Base-by-base conservation (phyloP, 2,797 vertebrate genomes). In the Megalops cyprinoides region DNA sequence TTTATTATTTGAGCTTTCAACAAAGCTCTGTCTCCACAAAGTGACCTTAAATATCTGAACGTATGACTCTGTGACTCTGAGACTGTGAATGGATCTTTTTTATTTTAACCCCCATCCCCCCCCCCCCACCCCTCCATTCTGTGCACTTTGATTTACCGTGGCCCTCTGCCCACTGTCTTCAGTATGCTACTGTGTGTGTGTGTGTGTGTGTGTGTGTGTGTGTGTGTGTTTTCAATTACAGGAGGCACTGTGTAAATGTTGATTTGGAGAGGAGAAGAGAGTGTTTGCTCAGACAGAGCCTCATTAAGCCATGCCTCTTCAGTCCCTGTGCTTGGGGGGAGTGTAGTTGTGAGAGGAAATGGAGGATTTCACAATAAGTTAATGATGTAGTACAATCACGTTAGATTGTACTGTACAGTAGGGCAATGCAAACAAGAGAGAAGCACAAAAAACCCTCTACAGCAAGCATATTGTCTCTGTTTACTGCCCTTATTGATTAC, bases 211-310 rank as follows among this genome's bases (percentile, higher is more conserved):
- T 42, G 67, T 42, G 31, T 31, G 67, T n/a, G n/a, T 6, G 10
- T 14, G 67, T 71, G 31, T 31, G 67, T 71, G 67, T 42, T 75
- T 75, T 75, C 74, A 49, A 75, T 75, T 51, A 75, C 7, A 39
- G 46, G 42, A 62, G 28, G 34, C 62, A 34, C 74, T 75, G 18
- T 12, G 44, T 28, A 75, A 75, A 75, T 28, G 44, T 25, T 49
- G 51, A 75, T 28, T 28, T 25, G 74, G 62, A 75, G n/a, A 75
- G 44, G 44, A 67, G 62, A 8, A 14, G 46, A 25, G 37, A 39
- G 37, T 51, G 74, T 48, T 51, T 75, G 44, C 74, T 49, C 25
- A 25, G 23, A 23, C 74, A 49, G 20, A 3, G 48, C 20, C 28
- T 51, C 20, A 31, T 48, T 28, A 23, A 18, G 20, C 48, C 18